Evolutionary conservation across 2,113 vertebrate genomes (phyloP).

Genomic region (Macrotus californicus): DNA sequence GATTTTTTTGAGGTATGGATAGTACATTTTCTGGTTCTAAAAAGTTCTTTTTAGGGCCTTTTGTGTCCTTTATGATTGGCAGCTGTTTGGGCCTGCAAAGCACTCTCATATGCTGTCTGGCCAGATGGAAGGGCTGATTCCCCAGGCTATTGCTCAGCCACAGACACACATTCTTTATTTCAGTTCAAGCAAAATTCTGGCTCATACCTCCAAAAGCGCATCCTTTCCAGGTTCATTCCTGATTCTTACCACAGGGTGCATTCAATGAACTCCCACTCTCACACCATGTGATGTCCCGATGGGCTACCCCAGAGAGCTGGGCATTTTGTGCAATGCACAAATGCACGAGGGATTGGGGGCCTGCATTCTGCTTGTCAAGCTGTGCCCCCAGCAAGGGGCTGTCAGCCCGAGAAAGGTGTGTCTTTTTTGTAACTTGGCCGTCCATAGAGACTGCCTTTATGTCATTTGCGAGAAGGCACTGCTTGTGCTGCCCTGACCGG

Average conservation of each 20-base stretch:
- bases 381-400: not conserved
- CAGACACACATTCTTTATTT: not conserved
- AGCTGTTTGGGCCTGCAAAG: not conserved
- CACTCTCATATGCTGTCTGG: not conserved
- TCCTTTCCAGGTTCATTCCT: not conserved
- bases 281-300: too few relatives aligned
- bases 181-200: not conserved
- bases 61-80: not conserved
- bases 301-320: not conserved
- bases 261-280: not conserved
- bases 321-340: not conserved
- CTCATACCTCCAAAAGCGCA: not conserved
- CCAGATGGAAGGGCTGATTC: slow-evolving; percentile 26
- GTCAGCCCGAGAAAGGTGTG: not conserved
- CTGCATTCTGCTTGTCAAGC: not conserved
- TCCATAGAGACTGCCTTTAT: not conserved
- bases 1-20: not conserved
- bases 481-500: not conserved
- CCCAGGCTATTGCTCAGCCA: not conserved
- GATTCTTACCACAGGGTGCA: not conserved
- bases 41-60: not conserved
- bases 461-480: not conserved
- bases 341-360: not conserved
- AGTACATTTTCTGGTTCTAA: not conserved
- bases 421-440: not conserved